phyloP scores from a whole-genome alignment of 2,888 invertebrate genomes.

The Dicycla oo region DNA sequence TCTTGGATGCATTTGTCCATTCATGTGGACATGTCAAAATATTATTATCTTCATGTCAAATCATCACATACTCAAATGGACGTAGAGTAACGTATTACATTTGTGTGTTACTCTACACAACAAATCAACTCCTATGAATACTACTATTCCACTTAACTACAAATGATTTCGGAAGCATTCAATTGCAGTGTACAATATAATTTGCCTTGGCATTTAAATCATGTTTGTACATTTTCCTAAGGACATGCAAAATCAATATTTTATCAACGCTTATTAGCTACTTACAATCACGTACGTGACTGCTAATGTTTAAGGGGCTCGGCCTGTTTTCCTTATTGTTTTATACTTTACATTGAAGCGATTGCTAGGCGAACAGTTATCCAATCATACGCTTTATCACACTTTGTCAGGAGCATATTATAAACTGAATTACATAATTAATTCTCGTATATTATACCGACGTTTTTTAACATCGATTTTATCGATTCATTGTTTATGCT shows the following conservation, averaged over 20 bases:
- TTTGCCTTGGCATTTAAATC: constrained; percentile 36
- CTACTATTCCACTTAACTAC: not conserved
- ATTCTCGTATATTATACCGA: constrained; percentile 12
- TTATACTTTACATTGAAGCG: constrained; percentile 21
- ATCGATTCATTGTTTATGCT: not conserved
- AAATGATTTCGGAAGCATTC: constrained; percentile 13
- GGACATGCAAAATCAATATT: constrained; percentile 41
- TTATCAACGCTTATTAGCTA: constrained; percentile 18
- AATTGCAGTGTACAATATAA: not conserved
- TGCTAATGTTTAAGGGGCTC: constrained; percentile 34
- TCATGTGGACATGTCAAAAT: not conserved
- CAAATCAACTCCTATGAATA: not conserved
- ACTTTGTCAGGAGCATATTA: constrained; percentile 23
- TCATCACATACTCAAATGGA: not conserved
- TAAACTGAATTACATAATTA: constrained; percentile 26
- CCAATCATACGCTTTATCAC: constrained; percentile 29
- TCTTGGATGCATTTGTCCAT: not conserved
- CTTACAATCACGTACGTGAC: not conserved
- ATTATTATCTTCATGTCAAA: too few relatives aligned
- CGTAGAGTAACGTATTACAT: not conserved
- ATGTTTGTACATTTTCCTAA: constrained; percentile 18
- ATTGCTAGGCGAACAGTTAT: constrained; percentile 24
- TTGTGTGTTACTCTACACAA: not conserved
- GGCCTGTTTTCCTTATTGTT: constrained; percentile 41
- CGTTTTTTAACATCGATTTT: constrained; percentile 1